Evolutionary conservation across 1,140 invertebrate species (phyloP).

Genomic region (Zaprionus africanus): DNA sequence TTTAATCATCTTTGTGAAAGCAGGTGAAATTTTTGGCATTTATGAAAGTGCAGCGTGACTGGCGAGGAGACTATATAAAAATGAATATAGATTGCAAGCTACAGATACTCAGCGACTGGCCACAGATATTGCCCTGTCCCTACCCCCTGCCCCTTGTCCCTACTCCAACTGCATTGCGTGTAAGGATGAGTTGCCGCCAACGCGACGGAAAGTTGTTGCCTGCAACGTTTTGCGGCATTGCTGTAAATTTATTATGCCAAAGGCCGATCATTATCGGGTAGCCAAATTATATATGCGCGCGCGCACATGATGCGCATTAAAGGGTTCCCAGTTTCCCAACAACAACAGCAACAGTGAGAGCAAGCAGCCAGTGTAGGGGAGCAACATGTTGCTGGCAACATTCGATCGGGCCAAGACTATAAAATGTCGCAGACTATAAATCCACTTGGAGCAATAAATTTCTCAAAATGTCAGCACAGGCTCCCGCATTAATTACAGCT

Average conservation of each 20-base stretch:
- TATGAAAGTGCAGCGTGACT: conserved; percentile 82
- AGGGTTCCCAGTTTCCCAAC: conserved; percentile 36
- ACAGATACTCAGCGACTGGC: conserved; percentile 53
- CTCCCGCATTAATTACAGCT: conserved; percentile 83
- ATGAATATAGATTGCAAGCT: conserved; percentile 82
- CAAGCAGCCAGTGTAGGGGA: conserved; percentile 15
- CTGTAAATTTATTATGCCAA: conserved; percentile 83
- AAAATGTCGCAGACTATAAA: conserved; percentile 83
- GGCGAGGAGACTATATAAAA: conserved; percentile 62
- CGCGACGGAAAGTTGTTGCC: conserved; percentile 65
- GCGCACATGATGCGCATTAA: conserved; percentile 82
- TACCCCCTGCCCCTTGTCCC: neutral
- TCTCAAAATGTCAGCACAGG: conserved; percentile 81
- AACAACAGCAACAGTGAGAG: conserved; percentile 6
- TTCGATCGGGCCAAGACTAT: conserved; percentile 65
- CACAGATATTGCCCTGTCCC: too few relatives aligned
- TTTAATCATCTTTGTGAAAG: conserved; percentile 83
- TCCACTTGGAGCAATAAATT: conserved; percentile 82
- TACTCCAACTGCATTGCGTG: neutral
- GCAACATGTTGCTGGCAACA: conserved; percentile 49
- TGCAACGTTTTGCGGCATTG: conserved; percentile 62
- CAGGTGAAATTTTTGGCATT: conserved; percentile 83
- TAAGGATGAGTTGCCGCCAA: conserved; percentile 38
- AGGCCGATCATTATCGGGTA: conserved; percentile 84
- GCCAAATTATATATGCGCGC: conserved; percentile 83